Conservation (phyloP, 2,888 invertebrate genomes). For the Biston stratarius region DNA sequence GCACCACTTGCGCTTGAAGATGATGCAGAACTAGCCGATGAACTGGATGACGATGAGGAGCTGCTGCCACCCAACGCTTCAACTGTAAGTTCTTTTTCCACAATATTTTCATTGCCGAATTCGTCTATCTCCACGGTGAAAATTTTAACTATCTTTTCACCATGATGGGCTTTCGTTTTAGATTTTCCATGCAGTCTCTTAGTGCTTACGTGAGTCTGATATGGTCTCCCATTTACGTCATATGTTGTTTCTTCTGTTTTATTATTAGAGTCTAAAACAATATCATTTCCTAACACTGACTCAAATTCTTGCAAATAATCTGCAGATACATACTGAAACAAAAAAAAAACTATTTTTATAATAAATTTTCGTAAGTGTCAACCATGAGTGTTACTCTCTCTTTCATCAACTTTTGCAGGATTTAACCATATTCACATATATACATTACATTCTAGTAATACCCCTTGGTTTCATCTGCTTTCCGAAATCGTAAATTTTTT, state of each 20-base stretch:
- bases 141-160: constrained; percentile 53
- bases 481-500: too few species aligned
- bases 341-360: not conserved
- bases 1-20: constrained; percentile 9
- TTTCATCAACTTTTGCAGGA: too few species aligned
- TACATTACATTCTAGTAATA: too few species aligned
- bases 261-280: not conserved
- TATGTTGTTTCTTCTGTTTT: not conserved
- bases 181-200: constrained; percentile 4
- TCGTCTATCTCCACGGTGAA: constrained; percentile 58
- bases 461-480: too few species aligned
- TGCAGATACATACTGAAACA: constrained; percentile 62
- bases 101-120: constrained; percentile 58
- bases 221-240: too few species aligned
- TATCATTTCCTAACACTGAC: not conserved
- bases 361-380: not conserved
- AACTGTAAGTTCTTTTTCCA: constrained; percentile 67
- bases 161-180: constrained; percentile 20
- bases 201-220: too few species aligned
- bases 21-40: constrained; percentile 23
- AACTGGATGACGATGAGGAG: constrained; percentile 20
- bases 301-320: constrained; percentile 46
- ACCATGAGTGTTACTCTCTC: too few species aligned
- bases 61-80: constrained; percentile 36
- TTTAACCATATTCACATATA: too few species aligned